Evolutionary conservation across 2,888 invertebrate genomes (phyloP).

Genomic region (Heliconius hortense): DNA sequence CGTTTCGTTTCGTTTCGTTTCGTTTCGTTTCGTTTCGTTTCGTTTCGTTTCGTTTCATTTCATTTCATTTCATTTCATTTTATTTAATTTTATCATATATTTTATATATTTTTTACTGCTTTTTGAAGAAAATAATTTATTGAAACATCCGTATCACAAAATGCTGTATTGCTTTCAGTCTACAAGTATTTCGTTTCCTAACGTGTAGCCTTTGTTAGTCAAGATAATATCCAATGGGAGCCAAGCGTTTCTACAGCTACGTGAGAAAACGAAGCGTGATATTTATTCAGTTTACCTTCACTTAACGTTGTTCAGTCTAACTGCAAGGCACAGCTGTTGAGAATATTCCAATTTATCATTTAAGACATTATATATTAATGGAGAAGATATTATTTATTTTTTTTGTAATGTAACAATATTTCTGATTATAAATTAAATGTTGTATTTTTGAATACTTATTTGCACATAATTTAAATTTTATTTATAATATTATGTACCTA

Average conservation of each 20-base stretch:
- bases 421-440: too few relatives aligned
- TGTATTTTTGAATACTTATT: too few relatives aligned
- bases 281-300: slow-evolving; percentile 3
- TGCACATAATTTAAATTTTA: too few relatives aligned
- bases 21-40: too few relatives aligned
- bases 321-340: not conserved
- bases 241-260: slow-evolving; percentile 8
- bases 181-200: slow-evolving; percentile 8
- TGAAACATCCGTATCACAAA: not conserved
- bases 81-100: too few relatives aligned
- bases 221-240: slow-evolving; percentile 8
- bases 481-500: too few relatives aligned
- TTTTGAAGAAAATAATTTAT: too few relatives aligned
- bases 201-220: slow-evolving; percentile 6
- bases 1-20: too few relatives aligned
- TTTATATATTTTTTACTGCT: too few relatives aligned
- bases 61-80: too few relatives aligned
- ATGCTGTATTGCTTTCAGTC: not conserved
- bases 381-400: not conserved
- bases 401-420: too few relatives aligned
- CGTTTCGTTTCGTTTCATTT: too few relatives aligned
- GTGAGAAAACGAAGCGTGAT: slow-evolving; percentile 19
- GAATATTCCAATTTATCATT: not conserved
- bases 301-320: not conserved
- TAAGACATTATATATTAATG: not conserved